phyloP scores from a whole-genome alignment of 2,797 vertebrate species.

The Telmatherina bonti region DNA sequence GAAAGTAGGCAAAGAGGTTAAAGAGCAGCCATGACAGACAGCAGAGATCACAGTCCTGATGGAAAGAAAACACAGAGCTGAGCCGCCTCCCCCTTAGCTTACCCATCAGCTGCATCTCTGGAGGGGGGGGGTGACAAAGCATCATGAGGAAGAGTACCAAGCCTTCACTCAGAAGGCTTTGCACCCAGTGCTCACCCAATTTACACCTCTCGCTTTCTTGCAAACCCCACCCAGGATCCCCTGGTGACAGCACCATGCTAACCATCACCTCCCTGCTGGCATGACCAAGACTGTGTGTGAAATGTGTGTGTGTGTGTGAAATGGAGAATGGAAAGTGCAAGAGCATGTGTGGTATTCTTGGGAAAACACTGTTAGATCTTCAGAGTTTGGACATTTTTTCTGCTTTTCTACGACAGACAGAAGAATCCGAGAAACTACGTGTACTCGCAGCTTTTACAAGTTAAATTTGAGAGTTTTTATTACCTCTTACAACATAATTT shows the following conservation, averaged over 20 bases:
- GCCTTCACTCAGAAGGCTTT: conserved; percentile 71
- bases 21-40: conserved; percentile 38
- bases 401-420: too few relatives aligned
- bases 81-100: conserved; percentile 47
- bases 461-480: too few relatives aligned
- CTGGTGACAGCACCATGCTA: conserved; percentile 74
- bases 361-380: conserved; percentile 48
- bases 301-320: conserved; percentile 32
- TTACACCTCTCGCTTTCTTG: conserved; percentile 82
- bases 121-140: conserved; percentile 57
- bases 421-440: too few relatives aligned
- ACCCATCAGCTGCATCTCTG: conserved; percentile 66
- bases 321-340: conserved; percentile 26
- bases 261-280: conserved; percentile 77
- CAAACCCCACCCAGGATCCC: conserved; percentile 75
- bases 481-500: too few relatives aligned
- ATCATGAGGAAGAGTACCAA: conserved; percentile 68
- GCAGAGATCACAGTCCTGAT: conserved; percentile 13
- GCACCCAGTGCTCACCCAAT: conserved; percentile 84
- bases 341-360: conserved; percentile 52
- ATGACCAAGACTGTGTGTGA: conserved; percentile 36
- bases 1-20: conserved; percentile 23
- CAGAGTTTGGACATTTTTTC: conserved; percentile 8
- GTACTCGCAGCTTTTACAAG: too few relatives aligned
- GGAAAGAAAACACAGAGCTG: conserved; percentile 28